Base-by-base conservation (phyloP, 2,888 invertebrate species). In the Stegana nigrithorax region DNA sequence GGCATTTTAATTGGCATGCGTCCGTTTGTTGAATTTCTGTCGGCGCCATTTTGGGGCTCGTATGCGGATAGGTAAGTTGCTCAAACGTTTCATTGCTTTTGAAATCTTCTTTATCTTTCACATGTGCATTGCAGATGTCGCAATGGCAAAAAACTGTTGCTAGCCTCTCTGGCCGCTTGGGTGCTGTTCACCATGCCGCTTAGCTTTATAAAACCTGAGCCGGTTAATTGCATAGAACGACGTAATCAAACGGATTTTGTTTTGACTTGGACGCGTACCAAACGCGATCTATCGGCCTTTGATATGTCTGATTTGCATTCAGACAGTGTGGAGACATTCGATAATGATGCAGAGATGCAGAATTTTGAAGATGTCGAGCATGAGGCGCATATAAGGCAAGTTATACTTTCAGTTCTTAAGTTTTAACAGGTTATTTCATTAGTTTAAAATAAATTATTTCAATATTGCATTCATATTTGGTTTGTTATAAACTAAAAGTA, bases 11-110 rank as follows among this genome's bases (percentile, higher is more conserved):
- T 98, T 75, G 98, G 99, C 25, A 93, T 96, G 73, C 89, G 99
- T 67, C 98, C 98, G 1, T 95, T 99, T 84, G 94, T 99, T 53
- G 98, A 99, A 87, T 98, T 98, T 86, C 88, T 97, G 60, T 94
- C 97, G 61, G 97, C 97, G 1, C 99, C 98, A 0, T 97, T 99
- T 85, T 99, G 98, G 98, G 97, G 97, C 57, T 93, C 93, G 60
- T 89, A 97, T 74, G 98, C 98, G 25, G 97, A 98, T 83, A 89
- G 91, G 88, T 92, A 79, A 50, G 68, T 67, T 14, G 12, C 10
- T 50, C 42, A 8, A 32, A 26, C 12, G 8, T 17, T n/a, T 14
- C n/a, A 6, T 53, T 53, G 1, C n/a, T n/a, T 55, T 21, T 2
- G n/a, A 39, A 4, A 8, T 39, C 4, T 23, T 45, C 8, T 25